A percentile compares a stretch with the other conserved stretches of the same genome.
Evolutionary conservation across 2,888 invertebrate species (phyloP).

Genomic region (Cephalotes varians): DNA sequence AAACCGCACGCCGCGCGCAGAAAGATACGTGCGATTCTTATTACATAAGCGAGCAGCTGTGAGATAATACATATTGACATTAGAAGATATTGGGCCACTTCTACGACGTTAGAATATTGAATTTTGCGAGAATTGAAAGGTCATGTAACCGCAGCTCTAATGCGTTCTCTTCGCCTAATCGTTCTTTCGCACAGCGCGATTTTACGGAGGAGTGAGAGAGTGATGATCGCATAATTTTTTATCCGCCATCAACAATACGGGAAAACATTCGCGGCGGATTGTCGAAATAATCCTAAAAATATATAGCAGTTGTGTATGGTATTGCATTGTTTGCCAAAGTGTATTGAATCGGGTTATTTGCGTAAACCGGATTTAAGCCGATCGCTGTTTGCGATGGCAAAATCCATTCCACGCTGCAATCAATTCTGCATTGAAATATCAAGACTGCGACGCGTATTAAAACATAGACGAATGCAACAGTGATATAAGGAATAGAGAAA

Average conservation of each 20-base stretch:
- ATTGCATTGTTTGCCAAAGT: slow-evolving; percentile 40
- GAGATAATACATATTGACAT: slow-evolving; percentile 44
- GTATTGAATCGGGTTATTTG: slow-evolving; percentile 23
- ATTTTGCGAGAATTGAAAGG: slow-evolving; percentile 12
- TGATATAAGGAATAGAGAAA: not conserved
- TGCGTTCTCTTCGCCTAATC: too few species aligned
- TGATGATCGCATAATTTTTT: slow-evolving; percentile 10
- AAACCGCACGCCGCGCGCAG: not conserved
- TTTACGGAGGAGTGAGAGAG: slow-evolving; percentile 8
- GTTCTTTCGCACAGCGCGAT: not conserved
- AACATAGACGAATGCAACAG: not conserved
- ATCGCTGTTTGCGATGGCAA: slow-evolving; percentile 4
- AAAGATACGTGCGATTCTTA: slow-evolving; percentile 29
- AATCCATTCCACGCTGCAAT: slow-evolving; percentile 22
- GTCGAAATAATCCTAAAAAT: slow-evolving; percentile 38
- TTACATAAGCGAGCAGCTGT: slow-evolving; percentile 28
- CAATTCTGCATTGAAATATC: slow-evolving; percentile 14
- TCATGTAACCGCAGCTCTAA: not conserved
- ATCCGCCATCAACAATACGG: not conserved
- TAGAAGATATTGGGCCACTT: slow-evolving; percentile 25
- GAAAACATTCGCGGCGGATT: slow-evolving; percentile 1
- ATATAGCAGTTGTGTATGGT: slow-evolving; percentile 7
- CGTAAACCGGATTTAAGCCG: slow-evolving; percentile 41
- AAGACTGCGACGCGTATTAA: slow-evolving; percentile 5
- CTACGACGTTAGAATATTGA: slow-evolving; percentile 36